A percentile compares a stretch with the other conserved stretches of the same genome.
phyloP scores from a whole-genome alignment of 35 echinoderm and acorn worm genomes.

The Ophiothrix spiculata region DNA sequence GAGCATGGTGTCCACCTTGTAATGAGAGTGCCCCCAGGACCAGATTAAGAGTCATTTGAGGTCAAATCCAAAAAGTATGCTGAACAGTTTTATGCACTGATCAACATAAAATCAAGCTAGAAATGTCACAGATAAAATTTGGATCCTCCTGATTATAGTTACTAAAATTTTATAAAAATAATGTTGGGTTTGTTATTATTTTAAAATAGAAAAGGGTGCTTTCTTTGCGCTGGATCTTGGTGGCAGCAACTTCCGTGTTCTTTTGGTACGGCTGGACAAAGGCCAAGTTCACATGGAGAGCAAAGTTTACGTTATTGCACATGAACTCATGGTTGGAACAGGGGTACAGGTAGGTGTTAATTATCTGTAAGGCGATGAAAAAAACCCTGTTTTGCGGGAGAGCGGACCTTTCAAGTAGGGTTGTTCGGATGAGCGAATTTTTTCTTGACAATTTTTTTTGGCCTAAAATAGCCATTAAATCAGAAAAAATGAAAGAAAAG shows the following conservation, averaged over 20 bases:
- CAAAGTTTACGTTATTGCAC: constrained; percentile 67
- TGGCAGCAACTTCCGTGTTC: constrained; percentile 97
- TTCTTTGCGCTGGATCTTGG: constrained; percentile 97
- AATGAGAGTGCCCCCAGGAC: background rate
- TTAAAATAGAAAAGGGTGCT: constrained; percentile 73
- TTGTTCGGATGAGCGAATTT: too few species aligned
- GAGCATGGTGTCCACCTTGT: too few species aligned
- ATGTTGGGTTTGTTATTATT: constrained; percentile 18
- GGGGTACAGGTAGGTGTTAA: constrained; percentile 82
- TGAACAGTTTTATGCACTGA: background rate
- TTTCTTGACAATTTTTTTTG: too few species aligned
- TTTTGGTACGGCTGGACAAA: constrained; percentile 61
- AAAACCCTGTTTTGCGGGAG: constrained; percentile 80
- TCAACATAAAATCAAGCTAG: background rate
- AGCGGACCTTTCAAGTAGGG: constrained; percentile 85
- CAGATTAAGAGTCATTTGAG: background rate
- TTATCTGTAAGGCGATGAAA: too few species aligned
- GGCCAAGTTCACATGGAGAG: constrained; percentile 68
- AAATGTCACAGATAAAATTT: background rate
- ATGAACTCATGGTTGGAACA: constrained; percentile 85
- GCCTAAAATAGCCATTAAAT: too few species aligned
- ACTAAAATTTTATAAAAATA: background rate
- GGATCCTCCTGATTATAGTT: background rate
- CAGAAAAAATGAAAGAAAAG: too few species aligned
- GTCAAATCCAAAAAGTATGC: background rate